A percentile compares a stretch with the other conserved stretches of the same genome.
These are phyloP conservation scores for Rapana venosa DNA, from an alignment of 2,888 invertebrate species.

Conservation along the genomic window DNA sequence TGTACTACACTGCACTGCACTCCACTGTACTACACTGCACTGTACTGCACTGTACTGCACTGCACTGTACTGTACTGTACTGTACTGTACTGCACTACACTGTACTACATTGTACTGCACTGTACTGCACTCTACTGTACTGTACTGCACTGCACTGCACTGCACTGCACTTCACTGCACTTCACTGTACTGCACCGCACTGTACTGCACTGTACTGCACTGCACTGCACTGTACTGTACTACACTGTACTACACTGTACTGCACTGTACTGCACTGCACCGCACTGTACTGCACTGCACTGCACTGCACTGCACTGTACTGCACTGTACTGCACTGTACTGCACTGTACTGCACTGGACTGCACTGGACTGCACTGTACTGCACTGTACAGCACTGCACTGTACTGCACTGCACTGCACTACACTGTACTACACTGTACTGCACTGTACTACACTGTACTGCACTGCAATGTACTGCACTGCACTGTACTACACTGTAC, in stretches of 20 bases:
- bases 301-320: not conserved
- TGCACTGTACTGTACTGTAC: not conserved
- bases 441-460: conserved; percentile 18
- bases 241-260: not conserved
- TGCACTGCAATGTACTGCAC: not conserved
- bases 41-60: too few relatives aligned
- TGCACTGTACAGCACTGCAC: conserved; percentile 11
- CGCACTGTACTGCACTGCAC: not conserved
- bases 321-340: conserved; percentile 1
- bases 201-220: conserved; percentile 7
- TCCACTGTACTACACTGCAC: not conserved
- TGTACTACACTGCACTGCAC: not conserved
- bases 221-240: conserved; percentile 3
- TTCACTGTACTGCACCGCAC: not conserved
- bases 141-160: not conserved
- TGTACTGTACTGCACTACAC: not conserved
- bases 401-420: conserved; percentile 16
- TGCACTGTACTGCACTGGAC: conserved; percentile 11
- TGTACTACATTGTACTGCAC: too few relatives aligned
- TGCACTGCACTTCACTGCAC: not conserved
- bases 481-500: not conserved
- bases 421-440: not conserved
- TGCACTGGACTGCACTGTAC: not conserved
- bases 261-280: not conserved
- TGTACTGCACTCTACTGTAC: not conserved